Conservation (phyloP, 2,113 vertebrate species). For the Vimba vimba region DNA sequence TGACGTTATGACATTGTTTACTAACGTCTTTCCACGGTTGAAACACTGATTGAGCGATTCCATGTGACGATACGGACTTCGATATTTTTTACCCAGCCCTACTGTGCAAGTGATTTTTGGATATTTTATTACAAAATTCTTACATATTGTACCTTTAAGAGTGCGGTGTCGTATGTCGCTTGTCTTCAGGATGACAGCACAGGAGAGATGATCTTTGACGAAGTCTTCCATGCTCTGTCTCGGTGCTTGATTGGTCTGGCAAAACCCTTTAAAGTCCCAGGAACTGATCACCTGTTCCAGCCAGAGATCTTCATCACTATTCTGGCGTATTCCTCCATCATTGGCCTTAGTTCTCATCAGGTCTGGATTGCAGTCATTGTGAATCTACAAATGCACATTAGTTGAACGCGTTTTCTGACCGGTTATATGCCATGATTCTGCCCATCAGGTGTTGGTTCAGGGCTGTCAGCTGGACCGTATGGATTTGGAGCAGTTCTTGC, state of each 20-base stretch:
- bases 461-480: constrained; percentile 89
- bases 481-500: constrained; percentile 84
- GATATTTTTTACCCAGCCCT: too few relatives aligned
- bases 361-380: constrained; percentile 64
- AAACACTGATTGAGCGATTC: too few relatives aligned
- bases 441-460: constrained; percentile 89
- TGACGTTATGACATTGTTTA: too few relatives aligned
- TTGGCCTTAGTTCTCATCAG: constrained; percentile 94
- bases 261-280: constrained; percentile 89
- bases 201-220: constrained; percentile 96
- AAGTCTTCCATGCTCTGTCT: constrained; percentile 93
- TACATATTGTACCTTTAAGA: background rate
- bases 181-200: constrained; percentile 90
- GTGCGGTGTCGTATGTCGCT: background rate
- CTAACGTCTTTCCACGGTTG: too few relatives aligned
- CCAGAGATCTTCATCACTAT: constrained; percentile 97
- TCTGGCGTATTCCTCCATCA: constrained; percentile 94
- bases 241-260: constrained; percentile 88
- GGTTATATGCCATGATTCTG: background rate
- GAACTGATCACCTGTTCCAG: constrained; percentile 86
- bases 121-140: too few relatives aligned
- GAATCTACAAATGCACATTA: background rate
- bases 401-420: background rate
- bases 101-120: too few relatives aligned
- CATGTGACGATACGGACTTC: too few relatives aligned